Percentiles rank a stretch among this genome's conserved stretches.
Evolutionary conservation across 2,797 vertebrate genomes (phyloP).

Genomic region (Siniperca obscura): DNA sequence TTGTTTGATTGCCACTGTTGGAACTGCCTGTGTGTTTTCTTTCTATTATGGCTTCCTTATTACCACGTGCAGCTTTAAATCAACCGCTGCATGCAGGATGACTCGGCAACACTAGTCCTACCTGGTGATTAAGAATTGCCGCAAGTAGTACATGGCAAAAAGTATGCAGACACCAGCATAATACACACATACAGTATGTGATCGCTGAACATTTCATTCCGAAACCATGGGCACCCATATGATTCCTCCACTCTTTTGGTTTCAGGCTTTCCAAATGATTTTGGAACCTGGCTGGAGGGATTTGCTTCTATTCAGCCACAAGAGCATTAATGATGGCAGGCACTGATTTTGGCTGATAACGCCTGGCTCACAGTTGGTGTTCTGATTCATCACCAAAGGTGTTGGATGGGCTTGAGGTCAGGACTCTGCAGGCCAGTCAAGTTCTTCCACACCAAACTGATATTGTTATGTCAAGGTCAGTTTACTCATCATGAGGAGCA

Average conservation of each 20-base stretch:
- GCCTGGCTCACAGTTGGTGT: constrained; percentile 2
- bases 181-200: not conserved
- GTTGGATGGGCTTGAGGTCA: constrained; percentile 1
- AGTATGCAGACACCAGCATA: not conserved
- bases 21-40: constrained; percentile 54
- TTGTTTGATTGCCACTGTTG: constrained; percentile 62
- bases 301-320: constrained; percentile 16
- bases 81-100: constrained; percentile 37
- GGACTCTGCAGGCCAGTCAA: constrained; percentile 1
- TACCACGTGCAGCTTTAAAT: constrained; percentile 50
- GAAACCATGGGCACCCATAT: not conserved
- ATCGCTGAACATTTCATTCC: not conserved
- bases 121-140: constrained; percentile 9
- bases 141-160: not conserved
- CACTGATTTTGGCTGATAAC: constrained; percentile 27
- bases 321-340: constrained; percentile 2
- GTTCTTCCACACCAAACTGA: constrained; percentile 15
- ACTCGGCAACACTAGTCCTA: constrained; percentile 39
- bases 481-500: constrained; percentile 2
- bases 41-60: constrained; percentile 38
- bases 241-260: not conserved
- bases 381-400: constrained; percentile 33
- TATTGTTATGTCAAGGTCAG: constrained; percentile 1
- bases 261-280: constrained; percentile 7
- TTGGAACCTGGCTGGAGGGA: not conserved